phyloP scores from a whole-genome alignment of 2,797 vertebrate genomes.

The Schizopygopsis pylzovi region DNA sequence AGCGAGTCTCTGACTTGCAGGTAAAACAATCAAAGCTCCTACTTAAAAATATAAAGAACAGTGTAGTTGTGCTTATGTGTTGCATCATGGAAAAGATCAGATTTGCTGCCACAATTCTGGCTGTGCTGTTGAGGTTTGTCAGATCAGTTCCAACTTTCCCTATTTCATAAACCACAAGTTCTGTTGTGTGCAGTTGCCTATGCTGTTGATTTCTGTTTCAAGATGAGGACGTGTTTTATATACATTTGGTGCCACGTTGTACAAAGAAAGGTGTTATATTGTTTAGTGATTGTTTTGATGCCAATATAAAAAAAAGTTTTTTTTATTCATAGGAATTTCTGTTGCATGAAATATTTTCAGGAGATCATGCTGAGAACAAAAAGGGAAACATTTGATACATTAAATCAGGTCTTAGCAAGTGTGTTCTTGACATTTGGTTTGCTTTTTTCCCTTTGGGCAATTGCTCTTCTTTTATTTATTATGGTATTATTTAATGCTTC shows the following conservation, averaged over 20 bases:
- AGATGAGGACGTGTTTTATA: constrained; percentile 32
- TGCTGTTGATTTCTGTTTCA: constrained; percentile 35
- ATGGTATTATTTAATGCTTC: constrained; percentile 54
- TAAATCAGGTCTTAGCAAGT: constrained; percentile 46
- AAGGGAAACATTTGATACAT: constrained; percentile 36
- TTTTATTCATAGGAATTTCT: constrained; percentile 9
- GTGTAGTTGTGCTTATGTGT: constrained; percentile 20
- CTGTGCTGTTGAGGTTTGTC: constrained; percentile 8
- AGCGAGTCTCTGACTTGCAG: constrained; percentile 37
- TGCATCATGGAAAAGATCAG: background rate
- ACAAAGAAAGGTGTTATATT: constrained; percentile 34
- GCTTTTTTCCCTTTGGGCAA: background rate
- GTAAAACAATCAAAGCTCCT: constrained; percentile 23
- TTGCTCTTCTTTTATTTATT: constrained; percentile 55
- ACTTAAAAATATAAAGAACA: background rate
- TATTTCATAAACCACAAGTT: constrained; percentile 14
- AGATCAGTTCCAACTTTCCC: background rate
- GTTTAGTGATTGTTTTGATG: constrained; percentile 39
- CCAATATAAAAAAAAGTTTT: background rate
- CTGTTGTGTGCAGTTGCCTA: constrained; percentile 31
- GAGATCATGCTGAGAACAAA: constrained; percentile 15
- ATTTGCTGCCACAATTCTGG: constrained; percentile 3
- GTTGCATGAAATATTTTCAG: constrained; percentile 55
- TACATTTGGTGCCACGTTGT: constrained; percentile 49
- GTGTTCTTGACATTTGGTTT: constrained; percentile 41